Percentiles rank a stretch among this genome's conserved stretches.
Evolutionary conservation across 2,888 invertebrate species (phyloP).

Genomic region (Andrena bucephala): DNA sequence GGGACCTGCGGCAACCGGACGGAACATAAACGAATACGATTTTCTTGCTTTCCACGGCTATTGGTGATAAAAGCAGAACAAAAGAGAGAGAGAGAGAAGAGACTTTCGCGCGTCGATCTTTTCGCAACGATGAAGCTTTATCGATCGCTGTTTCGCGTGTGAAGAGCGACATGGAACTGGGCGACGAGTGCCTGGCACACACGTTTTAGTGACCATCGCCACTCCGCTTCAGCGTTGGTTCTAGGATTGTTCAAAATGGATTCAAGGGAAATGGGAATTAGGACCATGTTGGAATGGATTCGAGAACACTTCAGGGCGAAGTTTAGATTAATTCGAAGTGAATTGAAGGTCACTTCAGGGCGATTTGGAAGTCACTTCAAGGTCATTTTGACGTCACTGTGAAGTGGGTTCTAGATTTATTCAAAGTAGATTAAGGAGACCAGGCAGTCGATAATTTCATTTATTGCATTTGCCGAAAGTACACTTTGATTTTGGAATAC

Average conservation of each 20-base stretch:
- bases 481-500: no score
- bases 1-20: constrained; percentile 87
- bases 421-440: no score
- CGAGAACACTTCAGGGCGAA: no score
- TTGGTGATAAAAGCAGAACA: constrained; percentile 21
- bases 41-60: constrained; percentile 37
- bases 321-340: no score
- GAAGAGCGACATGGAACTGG: background rate
- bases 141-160: background rate
- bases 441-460: no score
- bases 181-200: background rate
- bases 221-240: background rate
- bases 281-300: no score
- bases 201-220: background rate
- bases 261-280: no score
- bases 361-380: no score
- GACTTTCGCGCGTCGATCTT: constrained; percentile 10
- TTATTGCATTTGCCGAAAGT: no score
- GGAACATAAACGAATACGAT: constrained; percentile 57
- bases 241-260: background rate
- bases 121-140: constrained; percentile 6
- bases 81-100: constrained; percentile 7
- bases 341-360: no score
- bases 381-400: no score
- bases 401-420: no score